phyloP scores from a whole-genome alignment of 2,888 invertebrate species.

The Capitulum mitella region DNA sequence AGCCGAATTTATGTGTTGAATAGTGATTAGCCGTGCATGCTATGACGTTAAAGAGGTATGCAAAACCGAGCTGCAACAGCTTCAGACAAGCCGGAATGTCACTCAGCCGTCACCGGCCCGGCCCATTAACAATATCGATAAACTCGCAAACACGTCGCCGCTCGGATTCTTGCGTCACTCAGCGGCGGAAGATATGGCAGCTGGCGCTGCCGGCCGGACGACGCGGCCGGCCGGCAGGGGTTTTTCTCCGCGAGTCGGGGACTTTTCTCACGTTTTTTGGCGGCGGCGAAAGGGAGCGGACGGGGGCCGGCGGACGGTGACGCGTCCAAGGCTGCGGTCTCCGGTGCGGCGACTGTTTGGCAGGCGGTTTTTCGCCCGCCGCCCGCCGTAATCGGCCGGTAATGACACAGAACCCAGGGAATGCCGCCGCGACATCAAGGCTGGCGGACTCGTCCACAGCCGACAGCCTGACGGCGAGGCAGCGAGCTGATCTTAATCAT shows the following conservation, averaged over 20 bases:
- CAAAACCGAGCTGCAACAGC: neutral
- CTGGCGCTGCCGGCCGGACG: neutral
- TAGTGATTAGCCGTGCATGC: neutral
- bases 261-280: conserved; percentile 8
- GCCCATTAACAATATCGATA: neutral
- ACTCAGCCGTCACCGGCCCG: neutral
- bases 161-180: neutral
- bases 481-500: too few species aligned
- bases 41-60: neutral
- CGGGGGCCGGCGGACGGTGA: neutral
- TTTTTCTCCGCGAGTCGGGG: neutral
- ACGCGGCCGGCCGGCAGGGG: neutral
- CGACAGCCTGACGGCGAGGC: too few species aligned
- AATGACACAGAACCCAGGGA: neutral
- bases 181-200: neutral
- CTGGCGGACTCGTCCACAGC: neutral
- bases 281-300: neutral
- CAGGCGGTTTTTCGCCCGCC: neutral
- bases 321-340: neutral
- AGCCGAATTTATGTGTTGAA: too few species aligned
- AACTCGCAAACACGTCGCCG: neutral
- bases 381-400: neutral
- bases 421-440: neutral
- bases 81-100: neutral
- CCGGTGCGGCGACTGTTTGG: too few species aligned